Percentiles rank a stretch among this genome's conserved stretches.
Conservation (phyloP, 92 coral and sea anemone genomes). For the Actinernus sp. region DNA sequence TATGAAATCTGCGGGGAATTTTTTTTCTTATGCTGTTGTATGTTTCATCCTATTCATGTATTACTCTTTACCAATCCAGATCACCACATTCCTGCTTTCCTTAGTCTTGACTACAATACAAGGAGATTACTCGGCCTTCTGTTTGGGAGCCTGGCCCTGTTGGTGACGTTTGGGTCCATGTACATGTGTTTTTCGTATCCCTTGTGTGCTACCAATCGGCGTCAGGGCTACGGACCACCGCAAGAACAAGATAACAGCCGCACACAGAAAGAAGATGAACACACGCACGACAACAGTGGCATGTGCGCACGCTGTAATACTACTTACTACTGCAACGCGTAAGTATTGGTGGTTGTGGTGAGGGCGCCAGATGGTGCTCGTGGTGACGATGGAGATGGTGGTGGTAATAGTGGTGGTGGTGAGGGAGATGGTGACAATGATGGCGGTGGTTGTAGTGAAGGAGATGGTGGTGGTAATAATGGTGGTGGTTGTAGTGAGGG, state of each 20-base stretch:
- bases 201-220: conserved; percentile 15
- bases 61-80: no score
- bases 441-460: no score
- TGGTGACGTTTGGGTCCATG: conserved; percentile 34
- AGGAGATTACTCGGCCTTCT: conserved; percentile 58
- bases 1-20: no score
- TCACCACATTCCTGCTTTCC: conserved; percentile 10
- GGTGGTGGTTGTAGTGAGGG: no score
- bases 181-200: conserved; percentile 68
- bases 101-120: conserved; percentile 11
- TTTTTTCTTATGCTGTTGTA: no score
- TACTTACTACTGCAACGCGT: conserved; percentile 3
- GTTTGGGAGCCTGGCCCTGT: conserved; percentile 64
- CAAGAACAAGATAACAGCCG: not conserved
- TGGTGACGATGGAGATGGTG: no score
- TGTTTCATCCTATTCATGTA: no score
- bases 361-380: no score
- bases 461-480: no score
- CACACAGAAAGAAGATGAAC: conserved; percentile 7
- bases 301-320: conserved; percentile 14
- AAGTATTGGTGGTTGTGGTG: not conserved
- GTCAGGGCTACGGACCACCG: conserved; percentile 49
- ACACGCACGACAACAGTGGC: conserved; percentile 2
- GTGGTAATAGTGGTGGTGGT: no score
- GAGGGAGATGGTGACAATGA: no score